Base-by-base conservation (phyloP, 2,113 vertebrate species). In the Pelodiscus sinensis region DNA sequence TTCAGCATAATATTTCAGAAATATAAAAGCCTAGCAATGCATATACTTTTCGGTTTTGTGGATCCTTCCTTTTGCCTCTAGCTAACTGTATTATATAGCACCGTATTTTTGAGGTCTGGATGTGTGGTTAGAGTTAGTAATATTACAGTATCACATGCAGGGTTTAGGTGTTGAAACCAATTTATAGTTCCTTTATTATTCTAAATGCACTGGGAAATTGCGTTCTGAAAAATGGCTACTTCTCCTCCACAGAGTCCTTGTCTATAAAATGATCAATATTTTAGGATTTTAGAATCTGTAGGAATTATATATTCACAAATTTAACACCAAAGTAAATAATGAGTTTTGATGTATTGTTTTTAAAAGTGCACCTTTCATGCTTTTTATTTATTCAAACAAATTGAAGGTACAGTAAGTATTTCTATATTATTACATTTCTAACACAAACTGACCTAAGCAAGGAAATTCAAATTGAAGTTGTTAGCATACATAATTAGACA, bases 131-230 rank as follows among this genome's bases (percentile, higher is more conserved):
- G 2, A 27, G 65, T 22, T 73, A 50, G 38, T 38, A 25, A 8
- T 77, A 25, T 77, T 77, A 38, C 73, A 27, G 6, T 50, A 50
- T 77, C 44, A 77, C 6, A 25, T 14, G 60, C 25, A 52, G 35
- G 79, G 79, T 50, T 86, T 57, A 58, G 62, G 22, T 8, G 1
- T 57, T 83, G n/a, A 31, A 1, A 0, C 0, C 9, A 19, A 77
- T 84, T 25, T 77, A 58, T 55, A 57, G 5, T 57, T 79, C 90
- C 19, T 88, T 27, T 62, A 13, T 57, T n/a, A 81, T 35, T 71
- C 19, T 51, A 78, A 83, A 60, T 8, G 3, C 52, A 27, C 3
- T 81, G 22, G 77, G 2, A 80, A 25, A 21, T 81, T 50, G 11
- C 56, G 27, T 83, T 6, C 79, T 21, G 27, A 24, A 15, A 2